Conservation (phyloP, 2,797 vertebrate genomes). For the Thunnus albacares region DNA sequence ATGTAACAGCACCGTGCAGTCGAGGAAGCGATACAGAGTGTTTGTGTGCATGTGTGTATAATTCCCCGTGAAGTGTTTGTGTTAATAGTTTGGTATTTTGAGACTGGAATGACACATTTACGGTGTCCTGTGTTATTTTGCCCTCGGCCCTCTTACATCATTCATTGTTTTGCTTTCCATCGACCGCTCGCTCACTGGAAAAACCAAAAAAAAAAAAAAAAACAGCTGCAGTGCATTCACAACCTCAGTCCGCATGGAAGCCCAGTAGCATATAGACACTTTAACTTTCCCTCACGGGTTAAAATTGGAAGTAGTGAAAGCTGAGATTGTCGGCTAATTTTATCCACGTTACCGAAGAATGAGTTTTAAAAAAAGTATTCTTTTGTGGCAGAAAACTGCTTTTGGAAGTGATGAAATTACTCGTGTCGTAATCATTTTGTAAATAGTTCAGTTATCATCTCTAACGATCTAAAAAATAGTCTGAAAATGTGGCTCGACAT, state of each 20-base stretch:
- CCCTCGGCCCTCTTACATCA: constrained; percentile 65
- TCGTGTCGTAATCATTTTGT: neutral
- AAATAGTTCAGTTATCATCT: neutral
- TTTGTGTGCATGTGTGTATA: neutral
- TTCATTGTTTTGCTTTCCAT: constrained; percentile 70
- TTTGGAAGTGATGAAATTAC: neutral
- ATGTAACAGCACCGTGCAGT: neutral
- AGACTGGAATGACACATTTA: constrained; percentile 65
- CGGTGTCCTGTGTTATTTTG: constrained; percentile 50
- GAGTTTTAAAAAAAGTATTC: neutral
- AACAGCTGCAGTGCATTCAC: neutral
- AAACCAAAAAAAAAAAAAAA: neutral
- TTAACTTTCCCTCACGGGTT: neutral
- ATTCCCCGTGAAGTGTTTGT: constrained; percentile 20
- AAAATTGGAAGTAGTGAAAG: constrained; percentile 5
- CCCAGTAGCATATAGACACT: neutral
- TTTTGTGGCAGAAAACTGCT: neutral
- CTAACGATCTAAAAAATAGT: neutral
- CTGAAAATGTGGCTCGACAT: neutral
- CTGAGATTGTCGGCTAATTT: neutral
- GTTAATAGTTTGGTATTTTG: constrained; percentile 32
- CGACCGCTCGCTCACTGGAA: constrained; percentile 6
- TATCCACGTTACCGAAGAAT: neutral
- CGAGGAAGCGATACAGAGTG: neutral
- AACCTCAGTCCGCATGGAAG: neutral